phyloP scores from a whole-genome alignment of 2,888 invertebrate genomes.

The Invenusta paracnida region DNA sequence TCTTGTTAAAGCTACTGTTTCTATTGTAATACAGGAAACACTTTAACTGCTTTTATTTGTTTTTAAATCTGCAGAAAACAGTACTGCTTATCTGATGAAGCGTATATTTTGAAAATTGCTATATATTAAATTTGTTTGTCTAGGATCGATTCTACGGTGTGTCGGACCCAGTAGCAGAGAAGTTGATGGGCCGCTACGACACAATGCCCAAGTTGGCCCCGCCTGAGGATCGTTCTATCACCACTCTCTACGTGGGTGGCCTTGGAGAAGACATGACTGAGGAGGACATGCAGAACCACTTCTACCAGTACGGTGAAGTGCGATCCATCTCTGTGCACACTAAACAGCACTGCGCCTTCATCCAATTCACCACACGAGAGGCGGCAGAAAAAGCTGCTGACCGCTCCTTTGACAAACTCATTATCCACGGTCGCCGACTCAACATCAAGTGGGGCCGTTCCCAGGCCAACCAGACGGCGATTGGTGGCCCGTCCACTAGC shows the following conservation, averaged over 20 bases:
- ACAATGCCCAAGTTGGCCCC: slow-evolving; percentile 89
- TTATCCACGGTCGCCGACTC: slow-evolving; percentile 71
- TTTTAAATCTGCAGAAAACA: too few relatives aligned
- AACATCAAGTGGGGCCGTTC: slow-evolving; percentile 96
- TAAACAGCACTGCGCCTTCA: slow-evolving; percentile 85
- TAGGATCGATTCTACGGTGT: slow-evolving; percentile 78
- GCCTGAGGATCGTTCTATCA: slow-evolving; percentile 90
- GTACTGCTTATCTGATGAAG: too few relatives aligned
- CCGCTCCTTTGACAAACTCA: slow-evolving; percentile 65
- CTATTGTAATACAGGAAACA: too few relatives aligned
- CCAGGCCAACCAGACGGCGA: slow-evolving; percentile 25
- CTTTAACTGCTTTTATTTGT: too few relatives aligned
- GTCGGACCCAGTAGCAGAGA: slow-evolving; percentile 92
- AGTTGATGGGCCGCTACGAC: slow-evolving; percentile 79
- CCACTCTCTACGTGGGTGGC: slow-evolving; percentile 94
- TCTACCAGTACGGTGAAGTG: slow-evolving; percentile 97
- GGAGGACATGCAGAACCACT: slow-evolving; percentile 83
- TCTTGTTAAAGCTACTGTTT: too few relatives aligned
- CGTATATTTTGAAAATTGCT: too few relatives aligned
- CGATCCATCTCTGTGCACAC: slow-evolving; percentile 83
- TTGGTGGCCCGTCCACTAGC: background rate
- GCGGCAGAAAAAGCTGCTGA: slow-evolving; percentile 91
- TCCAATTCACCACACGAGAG: slow-evolving; percentile 83
- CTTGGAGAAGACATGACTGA: slow-evolving; percentile 78
- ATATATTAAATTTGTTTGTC: too few relatives aligned